Evolutionary conservation across 2,797 vertebrate species (phyloP).

Genomic region (Aeoliscus strigatus): DNA sequence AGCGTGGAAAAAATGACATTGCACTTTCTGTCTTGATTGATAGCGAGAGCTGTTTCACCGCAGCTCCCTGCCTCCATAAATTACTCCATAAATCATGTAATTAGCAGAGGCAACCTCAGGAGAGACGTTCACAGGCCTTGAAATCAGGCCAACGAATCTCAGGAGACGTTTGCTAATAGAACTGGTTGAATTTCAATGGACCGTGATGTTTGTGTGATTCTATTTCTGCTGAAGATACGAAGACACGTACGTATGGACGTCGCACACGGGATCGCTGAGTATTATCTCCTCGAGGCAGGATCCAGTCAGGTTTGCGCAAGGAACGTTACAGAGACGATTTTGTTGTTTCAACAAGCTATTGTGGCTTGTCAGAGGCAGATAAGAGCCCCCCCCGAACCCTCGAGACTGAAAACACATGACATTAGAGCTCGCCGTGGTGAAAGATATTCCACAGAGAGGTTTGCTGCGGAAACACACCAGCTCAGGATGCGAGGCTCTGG

Average conservation of each 20-base stretch:
- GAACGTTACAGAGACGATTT: slow-evolving; percentile 36
- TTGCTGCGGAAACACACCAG: slow-evolving; percentile 31
- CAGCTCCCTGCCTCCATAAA: slow-evolving; percentile 41
- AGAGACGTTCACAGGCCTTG: slow-evolving; percentile 30
- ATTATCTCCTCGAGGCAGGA: slow-evolving; percentile 27
- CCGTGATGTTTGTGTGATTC: slow-evolving; percentile 42
- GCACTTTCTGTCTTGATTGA: slow-evolving; percentile 49
- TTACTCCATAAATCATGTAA: slow-evolving; percentile 54
- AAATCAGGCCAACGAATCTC: slow-evolving; percentile 49
- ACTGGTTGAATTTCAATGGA: slow-evolving; percentile 42
- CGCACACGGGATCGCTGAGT: background rate
- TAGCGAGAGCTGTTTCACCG: slow-evolving; percentile 24
- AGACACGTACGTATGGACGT: slow-evolving; percentile 1
- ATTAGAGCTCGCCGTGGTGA: slow-evolving; percentile 24
- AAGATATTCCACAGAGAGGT: slow-evolving; percentile 26
- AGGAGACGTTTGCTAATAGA: slow-evolving; percentile 29
- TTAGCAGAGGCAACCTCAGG: slow-evolving; percentile 38
- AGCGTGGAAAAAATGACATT: slow-evolving; percentile 25
- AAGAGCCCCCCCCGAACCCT: slow-evolving; percentile 26
- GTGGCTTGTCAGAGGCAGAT: slow-evolving; percentile 50
- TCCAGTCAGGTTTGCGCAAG: slow-evolving; percentile 24
- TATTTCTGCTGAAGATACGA: slow-evolving; percentile 33
- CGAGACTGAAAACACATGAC: slow-evolving; percentile 32
- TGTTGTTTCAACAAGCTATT: slow-evolving; percentile 49
- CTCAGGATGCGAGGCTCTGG: slow-evolving; percentile 33